phyloP scores from a whole-genome alignment of 1,140 invertebrate species.

The Diorhabda elongata region DNA sequence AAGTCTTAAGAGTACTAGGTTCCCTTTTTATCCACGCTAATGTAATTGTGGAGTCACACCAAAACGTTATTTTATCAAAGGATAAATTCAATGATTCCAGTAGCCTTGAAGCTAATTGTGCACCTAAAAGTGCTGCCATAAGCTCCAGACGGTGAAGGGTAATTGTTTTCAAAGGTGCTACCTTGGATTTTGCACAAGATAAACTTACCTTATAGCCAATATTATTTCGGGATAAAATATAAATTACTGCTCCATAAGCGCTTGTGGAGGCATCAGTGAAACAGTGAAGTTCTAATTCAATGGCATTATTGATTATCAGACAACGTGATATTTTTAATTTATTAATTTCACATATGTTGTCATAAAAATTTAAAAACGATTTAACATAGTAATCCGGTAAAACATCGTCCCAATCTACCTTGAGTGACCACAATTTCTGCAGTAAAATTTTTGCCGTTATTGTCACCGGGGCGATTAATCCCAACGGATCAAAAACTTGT shows the following conservation, averaged over 20 bases:
- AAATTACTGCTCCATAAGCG: conserved; percentile 40
- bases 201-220: conserved; percentile 21
- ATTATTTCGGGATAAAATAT: conserved; percentile 28
- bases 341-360: conserved; percentile 11
- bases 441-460: conserved; percentile 48
- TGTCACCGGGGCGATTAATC: conserved; percentile 45
- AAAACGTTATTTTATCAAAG: conserved; percentile 32
- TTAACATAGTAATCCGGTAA: conserved; percentile 11
- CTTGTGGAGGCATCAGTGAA: conserved; percentile 42
- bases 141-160: conserved; percentile 36
- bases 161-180: conserved; percentile 39
- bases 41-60: conserved; percentile 47
- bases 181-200: conserved; percentile 36
- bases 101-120: conserved; percentile 24
- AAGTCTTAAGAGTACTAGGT: conserved; percentile 33
- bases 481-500: conserved; percentile 46
- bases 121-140: conserved; percentile 28
- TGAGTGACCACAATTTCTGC: conserved; percentile 46
- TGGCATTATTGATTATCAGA: conserved; percentile 3
- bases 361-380: conserved; percentile 18
- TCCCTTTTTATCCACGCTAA: conserved; percentile 35
- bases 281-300: conserved; percentile 27
- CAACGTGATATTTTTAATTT: conserved; percentile 5
- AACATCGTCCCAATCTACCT: conserved; percentile 25
- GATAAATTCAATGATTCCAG: conserved; percentile 13